phyloP scores from a whole-genome alignment of 2,888 invertebrate genomes.

The Pogonocherus hispidulus region DNA sequence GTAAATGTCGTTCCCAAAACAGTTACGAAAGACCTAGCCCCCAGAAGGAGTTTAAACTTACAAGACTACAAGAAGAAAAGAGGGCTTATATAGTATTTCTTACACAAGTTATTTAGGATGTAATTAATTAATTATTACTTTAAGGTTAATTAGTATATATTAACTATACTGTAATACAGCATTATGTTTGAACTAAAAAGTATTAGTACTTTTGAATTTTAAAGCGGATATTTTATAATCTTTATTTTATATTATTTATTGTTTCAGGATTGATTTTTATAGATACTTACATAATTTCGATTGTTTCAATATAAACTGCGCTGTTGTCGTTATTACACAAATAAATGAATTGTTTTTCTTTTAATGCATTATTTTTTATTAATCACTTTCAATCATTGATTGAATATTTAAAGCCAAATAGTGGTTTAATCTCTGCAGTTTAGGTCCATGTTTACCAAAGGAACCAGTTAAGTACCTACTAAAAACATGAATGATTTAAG shows the following conservation, averaged over 20 bases:
- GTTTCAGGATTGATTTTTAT: constrained; percentile 8
- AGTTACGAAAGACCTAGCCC: constrained; percentile 83
- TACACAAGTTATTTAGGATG: constrained; percentile 10
- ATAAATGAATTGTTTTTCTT: constrained; percentile 30
- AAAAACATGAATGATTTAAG: too few relatives aligned
- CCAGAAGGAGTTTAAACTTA: constrained; percentile 87
- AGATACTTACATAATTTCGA: constrained; percentile 1
- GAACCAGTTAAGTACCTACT: too few relatives aligned
- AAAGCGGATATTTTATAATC: background rate
- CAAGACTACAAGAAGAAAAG: constrained; percentile 95
- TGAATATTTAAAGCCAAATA: too few relatives aligned
- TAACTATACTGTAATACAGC: background rate
- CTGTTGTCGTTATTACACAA: constrained; percentile 4
- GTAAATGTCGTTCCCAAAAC: constrained; percentile 83
- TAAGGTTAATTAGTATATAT: constrained; percentile 15
- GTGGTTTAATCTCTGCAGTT: too few relatives aligned
- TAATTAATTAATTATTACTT: constrained; percentile 13
- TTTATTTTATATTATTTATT: constrained; percentile 24
- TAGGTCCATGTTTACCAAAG: too few relatives aligned
- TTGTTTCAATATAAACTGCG: constrained; percentile 1
- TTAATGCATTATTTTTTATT: background rate
- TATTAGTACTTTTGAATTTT: constrained; percentile 24
- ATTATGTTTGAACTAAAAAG: background rate
- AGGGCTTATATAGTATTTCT: constrained; percentile 78
- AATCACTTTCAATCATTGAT: too few relatives aligned